Evolutionary conservation across 2,113 vertebrate genomes (phyloP).

Genomic region (Tapirus terrestris): DNA sequence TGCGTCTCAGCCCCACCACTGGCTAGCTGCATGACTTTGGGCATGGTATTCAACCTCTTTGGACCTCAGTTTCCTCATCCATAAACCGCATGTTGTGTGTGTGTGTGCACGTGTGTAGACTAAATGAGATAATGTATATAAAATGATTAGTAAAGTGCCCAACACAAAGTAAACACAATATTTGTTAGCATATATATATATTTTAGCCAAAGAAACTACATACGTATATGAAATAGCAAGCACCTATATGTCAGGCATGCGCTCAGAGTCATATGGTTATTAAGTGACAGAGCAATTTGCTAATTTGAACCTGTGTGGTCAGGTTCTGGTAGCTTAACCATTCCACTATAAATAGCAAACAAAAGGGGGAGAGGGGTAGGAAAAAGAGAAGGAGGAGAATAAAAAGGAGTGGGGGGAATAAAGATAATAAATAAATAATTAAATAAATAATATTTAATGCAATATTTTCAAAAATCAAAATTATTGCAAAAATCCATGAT

Average conservation of each 20-base stretch:
- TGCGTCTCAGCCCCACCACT: not conserved
- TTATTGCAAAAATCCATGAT: not conserved
- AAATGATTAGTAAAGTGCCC: not conserved
- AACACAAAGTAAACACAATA: not conserved
- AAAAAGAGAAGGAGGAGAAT: not conserved
- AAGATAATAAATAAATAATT: not conserved
- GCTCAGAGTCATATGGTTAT: not conserved
- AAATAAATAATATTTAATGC: not conserved
- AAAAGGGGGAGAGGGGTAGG: too few relatives aligned
- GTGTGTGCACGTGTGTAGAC: not conserved
- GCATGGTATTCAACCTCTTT: not conserved
- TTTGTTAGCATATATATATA: not conserved
- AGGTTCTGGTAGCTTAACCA: not conserved
- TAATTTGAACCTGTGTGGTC: not conserved
- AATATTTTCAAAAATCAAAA: constrained; percentile 2
- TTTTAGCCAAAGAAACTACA: not conserved
- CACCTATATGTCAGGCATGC: not conserved
- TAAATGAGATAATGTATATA: not conserved
- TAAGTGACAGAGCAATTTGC: not conserved
- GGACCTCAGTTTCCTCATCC: not conserved
- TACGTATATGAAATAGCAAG: not conserved
- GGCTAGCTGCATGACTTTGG: not conserved
- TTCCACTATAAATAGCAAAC: not conserved
- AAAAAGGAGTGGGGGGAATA: not conserved
- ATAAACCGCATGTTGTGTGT: not conserved